Evolutionary conservation across 2,113 vertebrate species (phyloP), one percentile per base, ranked within the genome.

Genomic region (Zosterops pallidus): DNA sequence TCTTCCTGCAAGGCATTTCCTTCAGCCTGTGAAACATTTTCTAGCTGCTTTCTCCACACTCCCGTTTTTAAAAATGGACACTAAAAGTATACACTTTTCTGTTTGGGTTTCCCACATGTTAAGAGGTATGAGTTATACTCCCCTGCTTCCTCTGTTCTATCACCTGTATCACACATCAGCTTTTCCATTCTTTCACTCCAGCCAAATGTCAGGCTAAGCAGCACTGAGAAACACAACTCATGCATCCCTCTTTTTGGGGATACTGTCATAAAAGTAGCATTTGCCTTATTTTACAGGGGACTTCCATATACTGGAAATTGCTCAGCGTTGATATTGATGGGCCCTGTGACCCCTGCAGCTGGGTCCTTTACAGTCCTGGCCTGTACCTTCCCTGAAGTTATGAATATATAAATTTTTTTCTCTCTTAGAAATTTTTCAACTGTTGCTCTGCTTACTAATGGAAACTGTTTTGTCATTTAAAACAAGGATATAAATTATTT

Each of bases 161-260:
- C 67, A 64, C 14, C 28, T 2, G 7, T 86, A 76, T 60, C 49
- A 71, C 0, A 0, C 57, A 68, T 29, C 64, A 69, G 41, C 57
- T 79, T 94, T 91, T 91, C 70, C 35, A 55, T 53, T 91, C 35
- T 83, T 96, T 80, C 50, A 35, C 22, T 83, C 29, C 60, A 72
- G 23, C 37, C 19, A 50, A 35, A 83, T 70, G 33, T 69, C 75
- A 91, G 55, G 19, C 47, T 85, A 65, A 85, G 12, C 6, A 5
- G 25, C 39, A 68, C 1, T 0, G 1, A 72, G 53, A 85, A 93
- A 57, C 9, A 25, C 12, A 76, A 57, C 7, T 39, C 18, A 53
- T 71, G 50, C 5, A 2, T 44, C 85, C 37, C 21, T 23, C 14
- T 53, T 63, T 83, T 77, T 70, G 64, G 55, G 57, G 50, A 31